Conservation (phyloP, 2,113 vertebrate species). For the Erinaceus europaeus region DNA sequence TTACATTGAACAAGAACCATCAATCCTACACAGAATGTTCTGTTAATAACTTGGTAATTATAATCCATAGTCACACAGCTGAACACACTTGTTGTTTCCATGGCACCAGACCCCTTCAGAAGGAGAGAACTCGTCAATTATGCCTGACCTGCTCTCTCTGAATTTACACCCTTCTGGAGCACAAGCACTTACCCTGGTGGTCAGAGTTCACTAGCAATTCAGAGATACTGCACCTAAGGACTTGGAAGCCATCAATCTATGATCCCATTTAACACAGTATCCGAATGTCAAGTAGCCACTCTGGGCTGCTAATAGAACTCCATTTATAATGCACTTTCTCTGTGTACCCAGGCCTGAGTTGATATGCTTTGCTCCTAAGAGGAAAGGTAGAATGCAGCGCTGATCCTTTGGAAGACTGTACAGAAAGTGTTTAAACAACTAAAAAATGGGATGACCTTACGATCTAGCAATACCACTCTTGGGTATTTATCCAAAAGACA, state of each 20-base stretch:
- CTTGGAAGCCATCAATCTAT: background rate
- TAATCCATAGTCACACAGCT: conserved; percentile 57
- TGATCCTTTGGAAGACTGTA: too few relatives aligned
- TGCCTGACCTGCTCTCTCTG: conserved; percentile 34
- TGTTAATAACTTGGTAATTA: conserved; percentile 74
- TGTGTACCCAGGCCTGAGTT: background rate
- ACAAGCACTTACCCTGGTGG: background rate
- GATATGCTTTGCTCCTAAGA: background rate
- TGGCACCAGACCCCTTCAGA: conserved; percentile 33
- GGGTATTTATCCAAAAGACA: too few relatives aligned
- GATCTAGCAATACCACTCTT: too few relatives aligned
- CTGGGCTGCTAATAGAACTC: background rate
- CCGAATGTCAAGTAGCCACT: background rate
- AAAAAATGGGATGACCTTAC: too few relatives aligned
- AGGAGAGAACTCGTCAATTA: conserved; percentile 52
- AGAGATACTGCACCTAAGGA: background rate
- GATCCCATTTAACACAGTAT: background rate
- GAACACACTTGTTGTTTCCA: conserved; percentile 52
- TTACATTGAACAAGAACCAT: conserved; percentile 56
- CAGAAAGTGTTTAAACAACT: too few relatives aligned
- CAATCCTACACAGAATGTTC: conserved; percentile 63
- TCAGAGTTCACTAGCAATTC: background rate
- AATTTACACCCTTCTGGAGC: conserved; percentile 31
- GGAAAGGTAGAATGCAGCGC: background rate
- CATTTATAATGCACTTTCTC: background rate